These are phyloP conservation scores for Sminthurides aquaticus DNA, from an alignment of 2,888 invertebrate genomes.

Conservation along the genomic window DNA sequence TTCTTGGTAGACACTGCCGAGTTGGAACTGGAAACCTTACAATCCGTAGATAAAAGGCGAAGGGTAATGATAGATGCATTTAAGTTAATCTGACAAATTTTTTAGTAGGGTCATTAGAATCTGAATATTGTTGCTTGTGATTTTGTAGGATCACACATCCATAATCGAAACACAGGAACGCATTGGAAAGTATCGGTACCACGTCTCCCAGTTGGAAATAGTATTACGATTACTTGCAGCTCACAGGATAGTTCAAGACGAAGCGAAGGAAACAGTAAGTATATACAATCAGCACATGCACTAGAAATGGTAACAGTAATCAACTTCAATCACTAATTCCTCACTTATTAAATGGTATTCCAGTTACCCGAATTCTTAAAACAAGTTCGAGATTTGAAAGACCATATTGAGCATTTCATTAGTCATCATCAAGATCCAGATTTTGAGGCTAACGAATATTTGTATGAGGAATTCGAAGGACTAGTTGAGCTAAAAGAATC, in stretches of 20 bases:
- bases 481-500: background rate
- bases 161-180: background rate
- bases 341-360: background rate
- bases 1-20: slow-evolving; percentile 75
- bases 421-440: background rate
- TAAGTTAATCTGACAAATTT: background rate
- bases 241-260: background rate
- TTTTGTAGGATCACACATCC: background rate
- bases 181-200: background rate
- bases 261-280: background rate
- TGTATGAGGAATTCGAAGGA: background rate
- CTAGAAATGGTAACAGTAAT: background rate
- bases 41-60: background rate
- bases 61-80: background rate
- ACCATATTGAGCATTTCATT: background rate
- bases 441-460: background rate
- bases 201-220: background rate
- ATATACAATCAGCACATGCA: background rate
- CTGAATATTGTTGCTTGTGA: background rate
- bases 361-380: background rate
- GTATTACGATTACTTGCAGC: background rate
- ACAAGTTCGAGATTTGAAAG: background rate
- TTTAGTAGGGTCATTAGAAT: background rate
- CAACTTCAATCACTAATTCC: background rate
- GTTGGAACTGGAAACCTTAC: slow-evolving; percentile 86